Evolutionary conservation across 2,797 vertebrate genomes (phyloP).

Genomic region (Anabacerthia variegaticeps): DNA sequence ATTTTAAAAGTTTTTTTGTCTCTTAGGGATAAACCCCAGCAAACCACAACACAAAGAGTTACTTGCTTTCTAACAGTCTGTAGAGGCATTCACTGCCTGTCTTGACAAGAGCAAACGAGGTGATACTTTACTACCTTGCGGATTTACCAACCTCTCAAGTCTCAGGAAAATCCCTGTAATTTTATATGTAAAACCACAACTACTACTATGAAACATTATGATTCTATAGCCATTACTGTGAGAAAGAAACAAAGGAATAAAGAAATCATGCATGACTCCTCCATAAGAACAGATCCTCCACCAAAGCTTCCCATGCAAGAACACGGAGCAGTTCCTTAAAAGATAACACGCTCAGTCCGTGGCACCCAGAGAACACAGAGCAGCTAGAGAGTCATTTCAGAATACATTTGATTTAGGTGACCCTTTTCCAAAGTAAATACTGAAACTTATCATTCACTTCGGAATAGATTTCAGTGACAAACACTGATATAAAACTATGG

Average conservation of each 20-base stretch:
- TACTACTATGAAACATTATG: slow-evolving; percentile 7
- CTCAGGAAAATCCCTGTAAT: slow-evolving; percentile 31
- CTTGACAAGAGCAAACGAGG: accelerated
- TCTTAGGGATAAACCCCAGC: background rate
- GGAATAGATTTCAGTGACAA: background rate
- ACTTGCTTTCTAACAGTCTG: background rate
- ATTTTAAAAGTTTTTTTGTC: background rate
- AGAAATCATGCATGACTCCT: background rate
- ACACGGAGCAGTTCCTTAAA: background rate
- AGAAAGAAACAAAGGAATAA: background rate
- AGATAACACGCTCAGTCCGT: accelerated
- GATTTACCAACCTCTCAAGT: background rate
- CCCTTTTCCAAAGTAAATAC: background rate
- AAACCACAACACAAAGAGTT: background rate
- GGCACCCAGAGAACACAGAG: background rate
- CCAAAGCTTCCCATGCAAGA: background rate
- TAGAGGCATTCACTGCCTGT: background rate
- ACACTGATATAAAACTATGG: background rate
- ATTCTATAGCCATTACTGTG: background rate
- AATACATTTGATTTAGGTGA: background rate
- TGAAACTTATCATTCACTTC: background rate
- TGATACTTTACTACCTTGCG: background rate
- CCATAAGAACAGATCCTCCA: background rate
- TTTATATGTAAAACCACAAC: slow-evolving; percentile 11
- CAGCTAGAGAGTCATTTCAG: background rate